Base-by-base conservation (phyloP, 2,797 vertebrate species). In the Protonibea diacanthus region DNA sequence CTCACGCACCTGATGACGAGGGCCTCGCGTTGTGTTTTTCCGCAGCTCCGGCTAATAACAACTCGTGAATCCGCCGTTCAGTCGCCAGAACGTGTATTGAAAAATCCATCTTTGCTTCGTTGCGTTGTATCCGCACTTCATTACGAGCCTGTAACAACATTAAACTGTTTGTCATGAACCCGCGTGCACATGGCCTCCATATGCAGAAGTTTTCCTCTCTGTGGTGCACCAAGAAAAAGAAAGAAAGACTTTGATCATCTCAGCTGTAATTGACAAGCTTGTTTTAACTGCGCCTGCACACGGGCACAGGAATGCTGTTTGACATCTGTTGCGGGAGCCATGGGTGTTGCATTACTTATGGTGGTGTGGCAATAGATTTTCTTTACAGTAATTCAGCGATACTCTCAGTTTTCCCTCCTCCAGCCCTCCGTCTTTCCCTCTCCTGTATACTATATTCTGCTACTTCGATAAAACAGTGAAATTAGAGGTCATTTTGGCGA, bases 401-500 rank as follows among this genome's bases (percentile, higher is more conserved):
- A 68, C 33, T 70, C 65, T 29, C 52, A 7, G 25, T 79, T 29
- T 67, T 52, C 63, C 29, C 48, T 27, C 45, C 49, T 44, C 42
- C 42, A 20, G 56, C 25, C 7, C 12, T 60, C 45, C 62, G 27
- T 4, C 0, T n/a, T 10, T 9, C 2, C 18, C n/a, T 6, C 7
- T 17, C 21, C 59, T 53, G 25, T 38, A 53, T 75, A 55, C 51
- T 64, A 33, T 69, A 71, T 82, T 83, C 81, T 67, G 59, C 33
- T 71, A 8, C 83, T 83, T 80, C 85, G 86, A 88, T 89, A 86
- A 87, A 90, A 91, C 85, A 52, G 78, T 76, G 84, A 89, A 93
- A 92, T 93, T 93, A 92, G 84, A 92, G 90, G 92, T 92, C 90
- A 90, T 89, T 91, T 88, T 86, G 74, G 64, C 13, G 70, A 55